phyloP scores from a whole-genome alignment of 2,888 invertebrate genomes.

The Capitulum mitella region DNA sequence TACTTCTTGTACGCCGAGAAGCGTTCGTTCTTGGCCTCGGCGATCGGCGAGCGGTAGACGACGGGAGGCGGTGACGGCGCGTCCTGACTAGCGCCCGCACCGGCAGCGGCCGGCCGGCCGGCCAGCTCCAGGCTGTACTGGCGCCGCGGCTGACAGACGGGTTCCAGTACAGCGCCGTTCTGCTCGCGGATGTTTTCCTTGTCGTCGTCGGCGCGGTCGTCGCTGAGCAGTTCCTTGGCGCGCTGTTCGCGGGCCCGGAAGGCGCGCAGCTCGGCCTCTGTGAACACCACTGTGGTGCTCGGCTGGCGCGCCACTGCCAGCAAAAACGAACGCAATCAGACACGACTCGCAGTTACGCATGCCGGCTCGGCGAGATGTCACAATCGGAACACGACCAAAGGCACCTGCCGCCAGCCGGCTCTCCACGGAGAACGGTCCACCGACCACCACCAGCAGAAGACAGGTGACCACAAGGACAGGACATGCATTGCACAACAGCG shows the following conservation, averaged over 20 bases:
- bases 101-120: conserved; percentile 27
- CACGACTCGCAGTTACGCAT: no score
- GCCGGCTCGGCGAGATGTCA: no score
- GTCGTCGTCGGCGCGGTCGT: conserved; percentile 21
- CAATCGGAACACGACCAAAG: no score
- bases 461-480: no score
- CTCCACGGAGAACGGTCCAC: no score
- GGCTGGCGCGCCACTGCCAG: conserved; percentile 37
- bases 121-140: conserved; percentile 30
- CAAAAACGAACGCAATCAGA: no score
- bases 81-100: background rate
- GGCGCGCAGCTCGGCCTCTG: conserved; percentile 40
- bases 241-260: conserved; percentile 33
- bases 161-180: background rate
- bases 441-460: no score
- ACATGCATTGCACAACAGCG: no score
- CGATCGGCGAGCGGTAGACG: background rate
- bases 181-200: conserved; percentile 27
- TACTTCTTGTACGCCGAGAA: conserved; percentile 14
- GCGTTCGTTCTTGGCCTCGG: conserved; percentile 12
- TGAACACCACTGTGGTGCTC: conserved; percentile 43
- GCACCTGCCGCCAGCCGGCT: no score
- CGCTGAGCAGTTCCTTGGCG: conserved; percentile 29
- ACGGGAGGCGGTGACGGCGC: background rate
- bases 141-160: conserved; percentile 28